These are phyloP conservation scores for Nomada ferruginata DNA, from an alignment of 2,888 invertebrate genomes.

Conservation along the genomic window DNA sequence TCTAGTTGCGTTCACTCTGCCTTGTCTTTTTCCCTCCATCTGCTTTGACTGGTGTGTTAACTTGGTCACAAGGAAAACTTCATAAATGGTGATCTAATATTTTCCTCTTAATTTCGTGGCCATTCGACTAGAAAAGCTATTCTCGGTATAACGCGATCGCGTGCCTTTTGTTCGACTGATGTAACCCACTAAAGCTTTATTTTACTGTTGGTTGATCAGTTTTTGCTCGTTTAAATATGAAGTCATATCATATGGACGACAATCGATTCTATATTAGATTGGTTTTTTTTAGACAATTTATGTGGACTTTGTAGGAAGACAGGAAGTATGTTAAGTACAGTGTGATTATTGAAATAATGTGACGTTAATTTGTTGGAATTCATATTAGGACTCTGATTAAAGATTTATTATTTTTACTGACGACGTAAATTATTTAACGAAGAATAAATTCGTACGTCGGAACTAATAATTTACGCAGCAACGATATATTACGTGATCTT, in stretches of 20 bases:
- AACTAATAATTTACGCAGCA: no score
- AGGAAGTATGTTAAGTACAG: no score
- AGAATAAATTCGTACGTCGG: no score
- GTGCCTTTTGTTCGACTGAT: background rate
- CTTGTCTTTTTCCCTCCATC: constrained; percentile 21
- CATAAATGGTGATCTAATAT: constrained; percentile 65
- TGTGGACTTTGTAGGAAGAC: background rate
- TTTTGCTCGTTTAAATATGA: background rate
- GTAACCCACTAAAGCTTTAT: constrained; percentile 1
- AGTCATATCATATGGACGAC: constrained; percentile 1
- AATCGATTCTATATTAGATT: background rate
- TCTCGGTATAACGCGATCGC: constrained; percentile 20
- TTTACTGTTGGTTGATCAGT: constrained; percentile 14
- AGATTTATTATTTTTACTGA: no score
- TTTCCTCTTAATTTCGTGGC: constrained; percentile 72
- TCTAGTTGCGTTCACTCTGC: constrained; percentile 27
- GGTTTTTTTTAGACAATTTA: background rate
- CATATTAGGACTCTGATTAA: no score
- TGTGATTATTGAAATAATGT: no score
- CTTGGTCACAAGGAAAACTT: constrained; percentile 67
- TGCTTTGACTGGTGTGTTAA: constrained; percentile 48
- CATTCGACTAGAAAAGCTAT: constrained; percentile 24
- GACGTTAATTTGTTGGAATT: no score
- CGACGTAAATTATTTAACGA: no score
- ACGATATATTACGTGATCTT: no score